These are phyloP conservation scores for Fistularia commersonii DNA, from an alignment of 2,797 vertebrate genomes.

Conservation along the genomic window DNA sequence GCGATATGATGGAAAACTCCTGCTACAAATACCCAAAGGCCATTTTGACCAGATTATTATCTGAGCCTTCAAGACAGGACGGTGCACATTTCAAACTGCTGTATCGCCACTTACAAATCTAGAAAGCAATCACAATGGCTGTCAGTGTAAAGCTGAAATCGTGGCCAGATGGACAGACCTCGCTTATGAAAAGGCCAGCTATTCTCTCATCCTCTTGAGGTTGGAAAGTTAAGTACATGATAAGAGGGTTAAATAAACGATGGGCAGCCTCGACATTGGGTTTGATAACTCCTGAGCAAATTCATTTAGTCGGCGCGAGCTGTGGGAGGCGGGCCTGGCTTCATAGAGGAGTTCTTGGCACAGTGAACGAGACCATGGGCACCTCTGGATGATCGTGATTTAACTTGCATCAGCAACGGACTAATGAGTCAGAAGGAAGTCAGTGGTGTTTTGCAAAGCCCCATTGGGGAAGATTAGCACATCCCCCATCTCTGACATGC, in stretches of 20 bases:
- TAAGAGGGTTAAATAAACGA: conserved; percentile 45
- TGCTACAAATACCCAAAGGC: too few relatives aligned
- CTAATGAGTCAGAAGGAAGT: conserved; percentile 52
- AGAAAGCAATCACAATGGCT: conserved; percentile 2
- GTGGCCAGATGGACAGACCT: conserved; percentile 28
- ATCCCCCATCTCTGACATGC: conserved; percentile 49
- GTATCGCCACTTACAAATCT: not conserved
- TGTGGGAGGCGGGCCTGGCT: conserved; percentile 11
- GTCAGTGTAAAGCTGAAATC: conserved; percentile 17
- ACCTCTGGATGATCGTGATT: conserved; percentile 34
- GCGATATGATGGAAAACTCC: too few relatives aligned
- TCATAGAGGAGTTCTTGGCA: conserved; percentile 15
- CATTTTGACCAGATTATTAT: too few relatives aligned
- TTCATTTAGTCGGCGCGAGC: not conserved
- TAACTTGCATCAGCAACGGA: conserved; percentile 33
- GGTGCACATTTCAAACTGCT: too few relatives aligned
- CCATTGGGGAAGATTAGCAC: conserved; percentile 52
- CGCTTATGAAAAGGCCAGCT: conserved; percentile 15
- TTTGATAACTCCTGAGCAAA: conserved; percentile 11
- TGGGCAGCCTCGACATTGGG: conserved; percentile 13
- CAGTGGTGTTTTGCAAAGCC: conserved; percentile 48
- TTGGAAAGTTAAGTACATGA: conserved; percentile 37
- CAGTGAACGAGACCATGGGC: conserved; percentile 3
- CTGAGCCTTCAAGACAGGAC: too few relatives aligned
- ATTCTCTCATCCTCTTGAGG: conserved; percentile 30